Evolutionary conservation across 2,888 invertebrate genomes (phyloP), one percentile per base, ranked within the genome.

Genomic region (Automeris io): DNA sequence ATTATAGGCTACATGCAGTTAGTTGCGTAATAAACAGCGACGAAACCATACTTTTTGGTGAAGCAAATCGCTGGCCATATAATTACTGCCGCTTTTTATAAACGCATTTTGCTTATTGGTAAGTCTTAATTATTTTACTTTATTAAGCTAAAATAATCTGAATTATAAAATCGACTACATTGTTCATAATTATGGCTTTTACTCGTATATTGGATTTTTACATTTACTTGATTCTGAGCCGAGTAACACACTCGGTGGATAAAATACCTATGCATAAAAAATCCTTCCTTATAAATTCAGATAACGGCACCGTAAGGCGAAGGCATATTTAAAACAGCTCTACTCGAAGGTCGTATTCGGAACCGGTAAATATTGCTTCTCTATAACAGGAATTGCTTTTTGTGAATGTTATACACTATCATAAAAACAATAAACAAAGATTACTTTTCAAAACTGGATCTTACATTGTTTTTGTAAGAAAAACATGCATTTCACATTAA

Each of bases 371-470:
- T 39, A 6, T 32, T 33, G 32, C 49, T 42, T 52, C 40, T 26
- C 40, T 45, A 52, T 60, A 71, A 62, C 68, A 67, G 64, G 61
- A 67, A 57, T 54, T 19, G 42, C 57, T 77, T 76, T 76, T 74
- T 72, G 51, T 56, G 32, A 37, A 35, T 41, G 42, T 49, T 49
- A 47, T 51, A 43, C 47, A 45, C 36, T 47, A 44, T 48, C 48
- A 54, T 60, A 75, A 73, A 76, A 79, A 75, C 65, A 56, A 66
- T 70, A 70, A 70, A 73, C 75, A 70, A 49, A 56, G 54, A 54
- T 55, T 54, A 48, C 53, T 59, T 61, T 61, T 58, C 45, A 47
- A 57, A 69, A 69, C 66, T 67, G 61, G 70, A 64, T 61, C 58
- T 56, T 41, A 45, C 37, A 13, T 32, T 35, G 13, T 36, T 36